Evolutionary conservation across 1,140 invertebrate species (phyloP).

Genomic region (Gonioctena quinquepunctata): DNA sequence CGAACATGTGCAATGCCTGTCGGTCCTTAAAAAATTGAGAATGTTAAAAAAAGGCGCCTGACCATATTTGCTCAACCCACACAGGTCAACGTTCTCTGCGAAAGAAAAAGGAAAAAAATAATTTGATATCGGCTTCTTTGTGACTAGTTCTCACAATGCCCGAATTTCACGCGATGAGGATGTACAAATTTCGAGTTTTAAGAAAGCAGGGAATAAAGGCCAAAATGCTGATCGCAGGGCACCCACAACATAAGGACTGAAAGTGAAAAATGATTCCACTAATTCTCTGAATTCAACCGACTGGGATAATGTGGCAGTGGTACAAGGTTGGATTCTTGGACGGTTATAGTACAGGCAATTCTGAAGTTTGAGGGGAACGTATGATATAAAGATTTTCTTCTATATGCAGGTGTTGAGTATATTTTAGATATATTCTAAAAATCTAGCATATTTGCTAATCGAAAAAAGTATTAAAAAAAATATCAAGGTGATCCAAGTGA

Average conservation of each 20-base stretch:
- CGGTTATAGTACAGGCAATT: neutral
- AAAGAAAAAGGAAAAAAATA: constrained; percentile 14
- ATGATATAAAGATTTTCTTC: too few species aligned
- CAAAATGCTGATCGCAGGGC: constrained; percentile 4
- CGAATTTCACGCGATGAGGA: constrained; percentile 19
- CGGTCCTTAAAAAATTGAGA: neutral
- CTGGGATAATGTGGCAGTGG: neutral
- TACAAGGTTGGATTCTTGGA: neutral
- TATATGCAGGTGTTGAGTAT: too few species aligned
- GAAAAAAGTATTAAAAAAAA: too few species aligned
- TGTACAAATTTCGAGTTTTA: constrained; percentile 16
- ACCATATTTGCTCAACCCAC: constrained; percentile 10
- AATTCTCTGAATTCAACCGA: constrained; percentile 15
- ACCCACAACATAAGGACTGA: constrained; percentile 15
- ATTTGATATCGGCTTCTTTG: constrained; percentile 17
- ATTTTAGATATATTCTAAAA: too few species aligned
- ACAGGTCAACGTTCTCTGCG: neutral
- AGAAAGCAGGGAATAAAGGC: neutral
- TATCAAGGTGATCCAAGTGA: too few species aligned
- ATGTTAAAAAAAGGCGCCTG: constrained; percentile 11
- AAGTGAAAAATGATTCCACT: constrained; percentile 21
- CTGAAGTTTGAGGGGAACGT: neutral
- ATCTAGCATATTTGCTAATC: too few species aligned
- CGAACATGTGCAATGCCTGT: constrained; percentile 5
- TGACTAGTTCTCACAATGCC: constrained; percentile 14